phyloP scores from a whole-genome alignment of 37 sponge, comb jelly and placozoan genomes.

The Aphrocallistes beatrix region DNA sequence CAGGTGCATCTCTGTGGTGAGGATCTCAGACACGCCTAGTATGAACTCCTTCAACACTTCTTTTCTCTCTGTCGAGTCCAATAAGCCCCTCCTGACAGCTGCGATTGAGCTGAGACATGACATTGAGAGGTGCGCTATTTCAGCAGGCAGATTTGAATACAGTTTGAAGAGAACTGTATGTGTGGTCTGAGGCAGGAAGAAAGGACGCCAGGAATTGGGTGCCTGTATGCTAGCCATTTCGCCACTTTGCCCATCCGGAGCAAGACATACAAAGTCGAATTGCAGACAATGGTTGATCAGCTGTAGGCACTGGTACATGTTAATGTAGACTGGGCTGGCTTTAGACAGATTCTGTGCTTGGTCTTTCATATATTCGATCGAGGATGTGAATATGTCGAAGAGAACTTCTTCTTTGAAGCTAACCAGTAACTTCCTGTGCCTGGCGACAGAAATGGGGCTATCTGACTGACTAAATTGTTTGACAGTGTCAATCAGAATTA shows the following conservation, averaged over 20 bases:
- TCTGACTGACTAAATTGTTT: constrained; percentile 33
- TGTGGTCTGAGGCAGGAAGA: constrained; percentile 58
- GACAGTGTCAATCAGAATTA: constrained; percentile 33
- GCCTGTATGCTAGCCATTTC: constrained; percentile 82
- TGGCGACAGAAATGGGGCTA: constrained; percentile 56
- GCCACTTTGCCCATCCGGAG: constrained; percentile 77
- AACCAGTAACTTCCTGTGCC: constrained; percentile 72
- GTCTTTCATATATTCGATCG: not conserved
- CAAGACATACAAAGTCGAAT: constrained; percentile 89
- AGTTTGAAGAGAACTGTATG: constrained; percentile 72
- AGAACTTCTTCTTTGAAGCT: constrained; percentile 72
- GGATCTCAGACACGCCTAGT: not conserved
- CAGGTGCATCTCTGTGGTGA: constrained; percentile 21
- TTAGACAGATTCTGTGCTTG: not conserved
- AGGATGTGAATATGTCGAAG: constrained; percentile 56
- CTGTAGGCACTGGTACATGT: constrained; percentile 29
- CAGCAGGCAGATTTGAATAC: constrained; percentile 46
- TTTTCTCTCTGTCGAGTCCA: not conserved
- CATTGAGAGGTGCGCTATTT: constrained; percentile 53
- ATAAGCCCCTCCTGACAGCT: not conserved
- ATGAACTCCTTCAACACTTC: not conserved
- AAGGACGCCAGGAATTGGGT: constrained; percentile 71
- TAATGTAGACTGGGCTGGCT: not conserved
- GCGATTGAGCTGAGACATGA: constrained; percentile 3
- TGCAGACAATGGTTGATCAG: constrained; percentile 59